Percentiles rank a stretch among this genome's conserved stretches.
Conservation (phyloP, 2,797 vertebrate genomes). For the Choloepus didactylus region DNA sequence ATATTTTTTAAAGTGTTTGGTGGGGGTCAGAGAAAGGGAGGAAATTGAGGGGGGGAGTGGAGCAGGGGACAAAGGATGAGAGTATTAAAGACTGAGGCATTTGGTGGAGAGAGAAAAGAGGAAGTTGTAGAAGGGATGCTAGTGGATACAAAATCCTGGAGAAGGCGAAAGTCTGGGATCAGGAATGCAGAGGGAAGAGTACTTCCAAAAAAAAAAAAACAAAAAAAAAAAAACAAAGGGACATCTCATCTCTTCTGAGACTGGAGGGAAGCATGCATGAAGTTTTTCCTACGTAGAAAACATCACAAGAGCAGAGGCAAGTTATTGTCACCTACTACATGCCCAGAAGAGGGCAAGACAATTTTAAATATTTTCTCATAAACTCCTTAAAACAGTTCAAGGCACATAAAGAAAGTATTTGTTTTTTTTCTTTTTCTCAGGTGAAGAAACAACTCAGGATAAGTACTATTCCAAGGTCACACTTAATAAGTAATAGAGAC, state of each 20-base stretch:
- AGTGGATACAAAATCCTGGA: neutral
- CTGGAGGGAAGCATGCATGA: neutral
- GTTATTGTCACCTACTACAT: neutral
- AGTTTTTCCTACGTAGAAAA: constrained; percentile 34
- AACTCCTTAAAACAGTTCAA: constrained; percentile 2
- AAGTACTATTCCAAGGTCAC: neutral
- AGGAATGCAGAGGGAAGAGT: neutral
- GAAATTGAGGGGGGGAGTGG: neutral
- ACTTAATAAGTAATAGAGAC: constrained; percentile 5
- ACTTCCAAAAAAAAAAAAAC: neutral
- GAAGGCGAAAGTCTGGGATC: neutral
- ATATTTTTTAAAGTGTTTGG: neutral
- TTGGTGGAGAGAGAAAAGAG: neutral
- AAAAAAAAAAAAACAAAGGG: neutral
- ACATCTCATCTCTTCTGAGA: neutral
- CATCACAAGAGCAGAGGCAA: neutral
- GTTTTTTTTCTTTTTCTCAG: neutral
- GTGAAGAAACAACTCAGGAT: constrained; percentile 17
- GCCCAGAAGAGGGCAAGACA: neutral
- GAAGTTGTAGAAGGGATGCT: neutral
- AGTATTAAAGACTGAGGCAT: neutral
- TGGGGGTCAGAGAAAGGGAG: neutral
- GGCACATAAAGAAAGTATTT: neutral
- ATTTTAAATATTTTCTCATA: neutral
- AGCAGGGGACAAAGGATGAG: neutral